Conservation (phyloP, 2,113 vertebrate genomes). For the Limanda limanda region DNA sequence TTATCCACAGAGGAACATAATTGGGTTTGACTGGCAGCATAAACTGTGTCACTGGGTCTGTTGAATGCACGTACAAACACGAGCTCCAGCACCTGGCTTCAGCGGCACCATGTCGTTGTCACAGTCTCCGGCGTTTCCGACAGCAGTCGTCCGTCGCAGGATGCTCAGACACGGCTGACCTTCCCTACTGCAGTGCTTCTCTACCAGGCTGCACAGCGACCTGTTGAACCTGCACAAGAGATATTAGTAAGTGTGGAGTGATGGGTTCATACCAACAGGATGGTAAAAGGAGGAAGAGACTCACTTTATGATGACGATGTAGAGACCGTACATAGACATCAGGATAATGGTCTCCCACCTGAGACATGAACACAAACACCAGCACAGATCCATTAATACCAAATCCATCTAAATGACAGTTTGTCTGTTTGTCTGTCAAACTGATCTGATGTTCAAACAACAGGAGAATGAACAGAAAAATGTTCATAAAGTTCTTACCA, state of each 20-base stretch:
- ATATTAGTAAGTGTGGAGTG: not conserved
- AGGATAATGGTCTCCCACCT: constrained; percentile 86
- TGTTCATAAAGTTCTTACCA: constrained; percentile 72
- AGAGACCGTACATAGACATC: constrained; percentile 83
- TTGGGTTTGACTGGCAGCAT: constrained; percentile 33
- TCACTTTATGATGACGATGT: constrained; percentile 86
- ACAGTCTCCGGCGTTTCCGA: constrained; percentile 70
- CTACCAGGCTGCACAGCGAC: constrained; percentile 77
- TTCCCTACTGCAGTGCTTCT: constrained; percentile 70
- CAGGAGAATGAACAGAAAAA: not conserved
- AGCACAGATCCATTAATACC: not conserved
- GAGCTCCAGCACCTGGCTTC: constrained; percentile 76
- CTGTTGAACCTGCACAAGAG: constrained; percentile 79
- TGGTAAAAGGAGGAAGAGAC: constrained; percentile 23
- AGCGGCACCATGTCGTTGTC: constrained; percentile 82
- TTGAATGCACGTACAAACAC: constrained; percentile 17
- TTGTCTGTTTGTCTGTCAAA: not conserved
- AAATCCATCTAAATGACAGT: too few species aligned
- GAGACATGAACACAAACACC: constrained; percentile 26
- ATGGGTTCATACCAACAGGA: not conserved
- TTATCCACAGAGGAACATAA: constrained; percentile 27
- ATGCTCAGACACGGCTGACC: constrained; percentile 72
- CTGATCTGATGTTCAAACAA: not conserved
- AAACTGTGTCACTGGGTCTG: constrained; percentile 52
- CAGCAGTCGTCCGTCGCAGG: constrained; percentile 69